Percentiles rank a stretch among this genome's conserved stretches.
These are phyloP conservation scores for Dolichopus griseipennis DNA, from an alignment of 2,888 invertebrate species.

Conservation along the genomic window DNA sequence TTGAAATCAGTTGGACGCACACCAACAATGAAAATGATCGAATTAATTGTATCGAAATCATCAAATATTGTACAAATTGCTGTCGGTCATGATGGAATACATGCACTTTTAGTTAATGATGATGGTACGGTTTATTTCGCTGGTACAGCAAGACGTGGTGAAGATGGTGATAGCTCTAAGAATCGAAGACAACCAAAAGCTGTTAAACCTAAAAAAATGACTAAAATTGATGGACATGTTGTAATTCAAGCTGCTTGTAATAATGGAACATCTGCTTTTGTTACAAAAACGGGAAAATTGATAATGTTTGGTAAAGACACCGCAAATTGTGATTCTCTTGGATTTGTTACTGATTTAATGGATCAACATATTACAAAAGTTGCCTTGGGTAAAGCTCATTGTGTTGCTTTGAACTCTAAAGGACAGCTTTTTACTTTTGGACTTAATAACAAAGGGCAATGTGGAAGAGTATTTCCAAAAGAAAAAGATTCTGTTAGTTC, in stretches of 20 bases:
- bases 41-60: constrained; percentile 57
- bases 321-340: constrained; percentile 66
- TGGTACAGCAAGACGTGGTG: constrained; percentile 77
- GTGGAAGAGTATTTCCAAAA: constrained; percentile 72
- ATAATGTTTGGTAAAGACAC: constrained; percentile 94
- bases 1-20: constrained; percentile 54
- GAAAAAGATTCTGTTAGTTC: constrained; percentile 48
- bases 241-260: constrained; percentile 83
- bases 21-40: constrained; percentile 44
- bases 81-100: constrained; percentile 88
- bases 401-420: constrained; percentile 76
- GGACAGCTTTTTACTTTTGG: constrained; percentile 93
- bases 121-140: constrained; percentile 83
- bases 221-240: constrained; percentile 76
- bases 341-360: constrained; percentile 65
- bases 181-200: constrained; percentile 80
- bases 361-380: constrained; percentile 65
- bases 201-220: constrained; percentile 84
- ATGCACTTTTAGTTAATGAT: constrained; percentile 83
- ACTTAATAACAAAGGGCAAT: constrained; percentile 95
- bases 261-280: constrained; percentile 87
- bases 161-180: constrained; percentile 80
- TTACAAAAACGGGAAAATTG: constrained; percentile 81
- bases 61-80: constrained; percentile 69
- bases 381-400: constrained; percentile 91